Base-by-base conservation (phyloP, 2,113 vertebrate genomes). In the Sula dactylatra region DNA sequence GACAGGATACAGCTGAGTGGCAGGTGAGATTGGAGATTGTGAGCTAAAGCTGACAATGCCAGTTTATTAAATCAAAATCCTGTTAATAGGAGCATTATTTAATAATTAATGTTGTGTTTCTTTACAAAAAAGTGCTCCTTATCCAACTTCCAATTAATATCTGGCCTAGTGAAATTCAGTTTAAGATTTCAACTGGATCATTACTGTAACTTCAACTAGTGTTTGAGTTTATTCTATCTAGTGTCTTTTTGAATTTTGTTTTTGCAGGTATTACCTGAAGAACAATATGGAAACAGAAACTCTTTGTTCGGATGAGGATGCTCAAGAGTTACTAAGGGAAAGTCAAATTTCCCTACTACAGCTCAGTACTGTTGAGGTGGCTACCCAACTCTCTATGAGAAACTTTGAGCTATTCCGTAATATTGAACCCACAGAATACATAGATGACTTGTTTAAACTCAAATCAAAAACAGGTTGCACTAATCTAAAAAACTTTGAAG, bases 231-330 rank as follows among this genome's bases (percentile, higher is more conserved):
- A 20, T 49, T 9, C 0, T 45, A 62, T 88, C 22, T 40, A 26
- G 32, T 80, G 12, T 81, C 36, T 76, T 52, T 72, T 8, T 62
- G 27, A 88, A 32, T 73, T 56, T 79, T 56, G 40, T 88, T 96
- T 82, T 79, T 88, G 7, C 76, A 99, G 99, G 93, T 99, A 99
- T 97, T 99, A 99, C 94, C 98, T 99, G 82, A 99, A 99, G 98
- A 99, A 99, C 97, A 99, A 99, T 97, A 99, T 99, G 99, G 99
- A 99, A 97, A 99, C 99, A 2, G 99, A 99, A 98, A 99, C 99
- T 1, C 97, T 99, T 27, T 99, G 99, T 90, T 99, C 99, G 0
- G 99, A 99, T 40, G 99, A 99, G 95, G 99, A 99, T 31, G 99
- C 99, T 20, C 99, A 99, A 98, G 99, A 99, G 96, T 98, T 99